Base-by-base conservation (phyloP, 2,797 vertebrate genomes). In the Pangasius larnaudii region DNA sequence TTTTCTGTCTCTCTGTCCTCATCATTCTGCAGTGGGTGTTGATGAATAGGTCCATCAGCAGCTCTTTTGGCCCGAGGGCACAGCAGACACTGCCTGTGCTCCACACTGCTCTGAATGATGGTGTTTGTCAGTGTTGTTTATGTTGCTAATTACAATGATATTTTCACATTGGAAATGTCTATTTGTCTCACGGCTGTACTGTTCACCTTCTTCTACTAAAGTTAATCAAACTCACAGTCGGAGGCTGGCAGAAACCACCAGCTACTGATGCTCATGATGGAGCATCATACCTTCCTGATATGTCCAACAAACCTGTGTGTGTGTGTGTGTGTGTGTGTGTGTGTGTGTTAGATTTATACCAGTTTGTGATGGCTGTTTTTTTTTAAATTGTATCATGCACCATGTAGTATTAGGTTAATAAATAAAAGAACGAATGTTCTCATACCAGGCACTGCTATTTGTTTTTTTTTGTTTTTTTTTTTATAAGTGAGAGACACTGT, bases 81-180 rank as follows among this genome's bases (percentile, higher is more conserved):
- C 65, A 72, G 91, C 92, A 95, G 94, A 91, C 95, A 93, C 94
- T 94, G 95, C 95, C 94, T 92, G 92, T 91, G 89, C 94, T 96
- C 91, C 95, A 94, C 95, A 91, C 89, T 92, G 89, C 93, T 92
- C 93, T 92, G 94, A 96, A 96, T 96, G 93, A 94, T 94, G 94
- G 90, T 90, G 94, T 97, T 97, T 97, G 93, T 97, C 95, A 95
- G 88, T 85, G 69, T 92, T 95, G 94, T 95, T 97, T 96, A 93
- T 95, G 93, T 93, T 94, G 91, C 92, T 97, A 95, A 97, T 96
- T 94, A 96, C 93, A 95, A 91, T 93, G 91, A 91, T 92, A 91
- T 91, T 92, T 56, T 89, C 89, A 89, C 88, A 85, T 89, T 90
- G 85, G 92, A 92, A 91, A 74, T 24, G 67, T 79, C 71, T 89